These are phyloP conservation scores for Himalopsyche japonica DNA, from an alignment of 2,888 invertebrate species.

Conservation along the genomic window DNA sequence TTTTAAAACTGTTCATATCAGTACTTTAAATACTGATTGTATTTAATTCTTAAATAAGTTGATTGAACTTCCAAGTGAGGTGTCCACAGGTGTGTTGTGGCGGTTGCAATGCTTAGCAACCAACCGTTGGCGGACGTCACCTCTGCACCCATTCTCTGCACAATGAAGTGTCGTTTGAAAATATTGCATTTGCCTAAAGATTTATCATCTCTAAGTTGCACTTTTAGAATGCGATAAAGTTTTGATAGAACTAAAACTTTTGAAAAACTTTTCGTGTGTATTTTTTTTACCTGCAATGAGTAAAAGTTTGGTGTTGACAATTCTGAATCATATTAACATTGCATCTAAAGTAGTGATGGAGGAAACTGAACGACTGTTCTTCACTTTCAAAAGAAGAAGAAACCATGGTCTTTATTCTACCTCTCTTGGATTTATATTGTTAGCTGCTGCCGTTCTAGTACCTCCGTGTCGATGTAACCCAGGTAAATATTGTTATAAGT, in stretches of 20 bases:
- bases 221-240: not conserved
- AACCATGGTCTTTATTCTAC: slow-evolving; percentile 1
- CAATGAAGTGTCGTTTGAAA: slow-evolving; percentile 18
- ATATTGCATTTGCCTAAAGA: not conserved
- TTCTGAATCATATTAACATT: not conserved
- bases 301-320: not conserved
- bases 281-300: slow-evolving; percentile 21
- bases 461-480: slow-evolving; percentile 19
- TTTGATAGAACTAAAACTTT: not conserved
- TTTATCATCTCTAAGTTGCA: not conserved
- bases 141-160: slow-evolving; percentile 10
- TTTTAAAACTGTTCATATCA: slow-evolving; percentile 4
- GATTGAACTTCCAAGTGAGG: slow-evolving; percentile 33
- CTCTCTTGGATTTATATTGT: slow-evolving; percentile 17
- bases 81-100: slow-evolving; percentile 50
- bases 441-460: slow-evolving; percentile 13
- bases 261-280: not conserved
- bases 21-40: not conserved
- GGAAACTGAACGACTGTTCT: slow-evolving; percentile 26
- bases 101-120: slow-evolving; percentile 56
- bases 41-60: slow-evolving; percentile 21
- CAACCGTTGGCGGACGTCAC: slow-evolving; percentile 39
- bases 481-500: slow-evolving; percentile 15
- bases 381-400: not conserved
- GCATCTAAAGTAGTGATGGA: slow-evolving; percentile 20